Percentiles rank a stretch among this genome's conserved stretches.
Conservation (phyloP, 2,888 invertebrate species). For the Ichneumon xanthorius region DNA sequence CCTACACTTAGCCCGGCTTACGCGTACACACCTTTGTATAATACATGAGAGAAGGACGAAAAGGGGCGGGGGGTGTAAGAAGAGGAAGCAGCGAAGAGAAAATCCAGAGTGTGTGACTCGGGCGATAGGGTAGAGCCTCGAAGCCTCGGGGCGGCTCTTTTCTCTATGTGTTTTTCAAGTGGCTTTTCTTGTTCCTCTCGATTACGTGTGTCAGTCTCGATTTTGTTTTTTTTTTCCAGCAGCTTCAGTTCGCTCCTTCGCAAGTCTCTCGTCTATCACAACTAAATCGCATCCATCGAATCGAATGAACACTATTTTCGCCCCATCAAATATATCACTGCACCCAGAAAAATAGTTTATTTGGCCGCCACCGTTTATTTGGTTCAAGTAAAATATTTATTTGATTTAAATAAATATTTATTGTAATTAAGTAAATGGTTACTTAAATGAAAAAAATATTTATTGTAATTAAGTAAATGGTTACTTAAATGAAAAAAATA, state of each 20-base stretch:
- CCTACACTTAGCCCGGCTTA: constrained; percentile 55
- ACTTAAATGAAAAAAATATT: too few relatives aligned
- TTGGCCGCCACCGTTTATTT: too few relatives aligned
- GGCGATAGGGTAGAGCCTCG: constrained; percentile 54
- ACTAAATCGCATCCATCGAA: neutral
- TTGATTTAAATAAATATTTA: too few relatives aligned
- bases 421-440: too few relatives aligned
- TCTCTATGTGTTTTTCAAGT: constrained; percentile 70
- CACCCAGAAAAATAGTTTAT: too few relatives aligned
- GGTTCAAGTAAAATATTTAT: too few relatives aligned
- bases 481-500: too few relatives aligned
- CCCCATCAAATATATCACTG: neutral
- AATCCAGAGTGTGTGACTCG: constrained; percentile 54
- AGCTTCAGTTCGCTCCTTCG: neutral
- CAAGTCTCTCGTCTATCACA: constrained; percentile 5
- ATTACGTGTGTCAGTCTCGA: constrained; percentile 56
- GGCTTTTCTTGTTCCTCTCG: constrained; percentile 75
- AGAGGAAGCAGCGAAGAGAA: constrained; percentile 17
- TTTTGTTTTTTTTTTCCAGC: constrained; percentile 23
- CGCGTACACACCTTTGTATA: constrained; percentile 59
- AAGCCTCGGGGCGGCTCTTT: constrained; percentile 40
- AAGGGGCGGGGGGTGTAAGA: neutral
- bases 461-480: too few relatives aligned
- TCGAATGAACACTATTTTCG: neutral
- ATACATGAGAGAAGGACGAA: constrained; percentile 58